Conservation (phyloP, 2,888 invertebrate genomes). For the Hirtodrosophila cameraria region DNA sequence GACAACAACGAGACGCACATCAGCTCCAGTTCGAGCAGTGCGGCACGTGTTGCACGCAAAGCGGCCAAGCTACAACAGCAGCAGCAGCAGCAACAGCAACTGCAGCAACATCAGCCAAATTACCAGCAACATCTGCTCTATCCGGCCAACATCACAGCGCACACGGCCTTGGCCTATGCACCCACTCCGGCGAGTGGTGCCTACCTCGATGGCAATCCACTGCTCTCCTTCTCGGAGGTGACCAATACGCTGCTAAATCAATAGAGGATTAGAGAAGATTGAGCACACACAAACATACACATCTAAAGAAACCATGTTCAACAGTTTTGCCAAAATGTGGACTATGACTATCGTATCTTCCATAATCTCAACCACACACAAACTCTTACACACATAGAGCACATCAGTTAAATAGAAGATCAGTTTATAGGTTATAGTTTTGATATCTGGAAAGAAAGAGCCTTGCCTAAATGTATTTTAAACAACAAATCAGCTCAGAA, state of each 20-base stretch:
- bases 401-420: constrained; percentile 8
- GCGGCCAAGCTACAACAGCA: constrained; percentile 47
- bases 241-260: constrained; percentile 90
- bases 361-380: constrained; percentile 70
- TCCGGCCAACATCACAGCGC: constrained; percentile 84
- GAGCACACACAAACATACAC: constrained; percentile 12
- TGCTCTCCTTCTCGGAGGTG: constrained; percentile 91
- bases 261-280: too few species aligned
- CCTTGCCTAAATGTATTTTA: constrained; percentile 29
- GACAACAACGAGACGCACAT: constrained; percentile 42
- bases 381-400: constrained; percentile 16
- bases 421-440: constrained; percentile 15
- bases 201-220: constrained; percentile 88
- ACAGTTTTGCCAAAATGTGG: constrained; percentile 83
- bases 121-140: constrained; percentile 66
- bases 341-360: constrained; percentile 84
- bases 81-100: constrained; percentile 52
- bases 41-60: constrained; percentile 41
- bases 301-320: constrained; percentile 57
- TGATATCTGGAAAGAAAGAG: constrained; percentile 5
- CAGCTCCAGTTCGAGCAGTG: constrained; percentile 25
- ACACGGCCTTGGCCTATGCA: constrained; percentile 84
- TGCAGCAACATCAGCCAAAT: constrained; percentile 49
- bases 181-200: constrained; percentile 84
- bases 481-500: too few species aligned